Evolutionary conservation across 2,888 invertebrate species (phyloP).

Genomic region (Synanthedon tipuliformis): DNA sequence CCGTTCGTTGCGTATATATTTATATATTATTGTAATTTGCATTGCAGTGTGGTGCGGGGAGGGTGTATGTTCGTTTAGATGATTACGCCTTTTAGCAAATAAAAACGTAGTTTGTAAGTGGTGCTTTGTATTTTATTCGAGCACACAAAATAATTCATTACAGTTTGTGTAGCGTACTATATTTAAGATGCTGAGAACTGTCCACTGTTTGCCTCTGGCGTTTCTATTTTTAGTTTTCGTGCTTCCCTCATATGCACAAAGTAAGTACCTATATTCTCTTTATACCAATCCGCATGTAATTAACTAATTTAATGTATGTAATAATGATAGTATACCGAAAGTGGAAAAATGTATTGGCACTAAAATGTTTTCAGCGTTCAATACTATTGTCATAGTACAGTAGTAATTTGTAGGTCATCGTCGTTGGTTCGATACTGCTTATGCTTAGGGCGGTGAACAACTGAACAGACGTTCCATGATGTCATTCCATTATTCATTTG

Average conservation of each 20-base stretch:
- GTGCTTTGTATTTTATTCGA: neutral
- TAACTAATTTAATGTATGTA: neutral
- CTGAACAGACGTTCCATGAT: conserved; percentile 5
- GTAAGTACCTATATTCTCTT: conserved; percentile 26
- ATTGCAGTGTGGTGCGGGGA: no score
- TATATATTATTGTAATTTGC: no score
- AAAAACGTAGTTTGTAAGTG: no score
- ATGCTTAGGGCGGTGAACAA: conserved; percentile 1
- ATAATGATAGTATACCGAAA: neutral
- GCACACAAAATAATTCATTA: neutral
- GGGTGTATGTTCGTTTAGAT: no score
- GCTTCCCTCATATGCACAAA: conserved; percentile 39
- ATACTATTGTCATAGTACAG: neutral
- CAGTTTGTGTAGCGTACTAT: conserved; percentile 1
- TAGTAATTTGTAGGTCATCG: conserved; percentile 11
- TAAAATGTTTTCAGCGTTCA: conserved; percentile 1
- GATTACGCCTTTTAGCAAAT: no score
- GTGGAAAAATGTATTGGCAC: neutral
- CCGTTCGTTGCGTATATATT: no score
- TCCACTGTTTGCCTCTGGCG: conserved; percentile 18
- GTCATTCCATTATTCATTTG: conserved; percentile 5
- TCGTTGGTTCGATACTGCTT: conserved; percentile 1
- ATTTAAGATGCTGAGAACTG: conserved; percentile 13
- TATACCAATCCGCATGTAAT: neutral
- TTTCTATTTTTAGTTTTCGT: conserved; percentile 45